Percentiles rank a stretch among this genome's conserved stretches.
Conservation (phyloP, 2,113 vertebrate genomes). For the Pelmatolapia mariae region DNA sequence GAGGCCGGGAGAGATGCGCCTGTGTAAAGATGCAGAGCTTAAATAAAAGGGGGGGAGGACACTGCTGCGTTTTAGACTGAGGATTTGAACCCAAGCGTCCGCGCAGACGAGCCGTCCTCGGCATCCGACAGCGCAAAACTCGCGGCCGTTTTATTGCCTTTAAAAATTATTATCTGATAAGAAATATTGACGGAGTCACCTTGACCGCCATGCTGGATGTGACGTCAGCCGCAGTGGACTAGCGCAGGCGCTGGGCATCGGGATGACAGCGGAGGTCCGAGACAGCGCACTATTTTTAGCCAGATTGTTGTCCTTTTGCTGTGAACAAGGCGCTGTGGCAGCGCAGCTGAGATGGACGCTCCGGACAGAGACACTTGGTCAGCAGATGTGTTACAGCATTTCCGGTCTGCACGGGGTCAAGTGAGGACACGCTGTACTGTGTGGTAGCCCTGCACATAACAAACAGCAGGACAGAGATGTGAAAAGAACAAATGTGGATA, state of each 20-base stretch:
- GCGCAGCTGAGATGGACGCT: neutral
- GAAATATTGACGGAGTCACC: conserved; percentile 86
- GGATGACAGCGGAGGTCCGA: neutral
- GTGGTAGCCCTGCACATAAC: neutral
- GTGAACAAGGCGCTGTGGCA: neutral
- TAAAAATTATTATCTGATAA: conserved; percentile 49
- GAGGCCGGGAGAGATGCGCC: conserved; percentile 45
- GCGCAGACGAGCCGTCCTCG: neutral
- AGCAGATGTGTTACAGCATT: neutral
- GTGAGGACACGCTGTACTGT: neutral
- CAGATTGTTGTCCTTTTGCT: neutral
- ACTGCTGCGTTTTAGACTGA: neutral
- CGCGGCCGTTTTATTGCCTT: neutral
- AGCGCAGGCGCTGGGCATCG: conserved; percentile 73
- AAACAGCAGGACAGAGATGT: neutral
- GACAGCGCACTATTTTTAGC: conserved; percentile 10
- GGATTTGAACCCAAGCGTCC: neutral
- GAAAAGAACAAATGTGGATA: neutral
- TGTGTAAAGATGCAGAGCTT: conserved; percentile 23
- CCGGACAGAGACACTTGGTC: neutral
- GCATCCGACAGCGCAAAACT: neutral
- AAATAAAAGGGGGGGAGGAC: neutral
- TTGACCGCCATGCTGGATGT: conserved; percentile 96
- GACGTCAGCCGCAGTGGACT: conserved; percentile 69
- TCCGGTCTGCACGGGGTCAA: conserved; percentile 30